Evolutionary conservation across 2,888 invertebrate genomes (phyloP).

Genomic region (Axea sp.): DNA sequence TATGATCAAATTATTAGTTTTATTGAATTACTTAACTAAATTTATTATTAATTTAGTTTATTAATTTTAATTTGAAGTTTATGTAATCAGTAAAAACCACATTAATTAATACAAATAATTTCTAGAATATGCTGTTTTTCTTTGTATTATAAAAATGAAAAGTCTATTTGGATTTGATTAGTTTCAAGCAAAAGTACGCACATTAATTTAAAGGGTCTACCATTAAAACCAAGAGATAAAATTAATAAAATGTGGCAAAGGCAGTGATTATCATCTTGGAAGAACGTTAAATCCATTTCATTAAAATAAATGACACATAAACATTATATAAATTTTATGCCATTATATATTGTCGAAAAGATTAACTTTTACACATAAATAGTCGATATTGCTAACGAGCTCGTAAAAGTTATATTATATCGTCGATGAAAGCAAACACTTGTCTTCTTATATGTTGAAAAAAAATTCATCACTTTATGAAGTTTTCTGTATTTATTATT

Average conservation of each 20-base stretch:
- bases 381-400: constrained; percentile 48
- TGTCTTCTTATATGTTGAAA: too few relatives aligned
- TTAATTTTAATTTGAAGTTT: too few relatives aligned
- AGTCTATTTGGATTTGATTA: too few relatives aligned
- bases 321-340: constrained; percentile 13
- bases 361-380: constrained; percentile 45
- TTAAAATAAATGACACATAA: constrained; percentile 25
- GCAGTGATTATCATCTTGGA: constrained; percentile 25
- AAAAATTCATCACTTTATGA: too few relatives aligned
- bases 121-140: too few relatives aligned
- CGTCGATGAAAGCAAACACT: constrained; percentile 10
- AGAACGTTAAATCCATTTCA: constrained; percentile 15
- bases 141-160: too few relatives aligned
- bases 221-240: constrained; percentile 5
- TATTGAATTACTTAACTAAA: too few relatives aligned
- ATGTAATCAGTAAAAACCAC: too few relatives aligned
- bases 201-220: constrained; percentile 1
- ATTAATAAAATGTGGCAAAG: constrained; percentile 5
- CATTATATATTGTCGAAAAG: constrained; percentile 19
- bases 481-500: too few relatives aligned
- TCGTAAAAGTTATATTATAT: constrained; percentile 36
- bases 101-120: too few relatives aligned
- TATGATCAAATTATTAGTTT: too few relatives aligned
- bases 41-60: too few relatives aligned
- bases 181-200: not conserved